These are phyloP conservation scores for Xiphophorus birchmanni DNA, from an alignment of 2,797 vertebrate genomes.

Conservation along the genomic window DNA sequence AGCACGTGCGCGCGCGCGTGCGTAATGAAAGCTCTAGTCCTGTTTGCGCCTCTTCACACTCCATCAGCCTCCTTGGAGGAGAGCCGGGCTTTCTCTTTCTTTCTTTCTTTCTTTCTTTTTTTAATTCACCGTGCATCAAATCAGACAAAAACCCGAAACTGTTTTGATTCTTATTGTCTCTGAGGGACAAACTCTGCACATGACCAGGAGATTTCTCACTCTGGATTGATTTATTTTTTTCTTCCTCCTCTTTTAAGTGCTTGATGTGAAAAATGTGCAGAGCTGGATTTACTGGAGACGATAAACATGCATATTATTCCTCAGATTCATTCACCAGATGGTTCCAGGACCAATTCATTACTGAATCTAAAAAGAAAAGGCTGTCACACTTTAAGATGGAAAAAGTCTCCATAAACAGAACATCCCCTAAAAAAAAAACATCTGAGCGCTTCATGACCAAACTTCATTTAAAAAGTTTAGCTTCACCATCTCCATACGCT, in stretches of 20 bases:
- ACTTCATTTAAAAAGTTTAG: neutral
- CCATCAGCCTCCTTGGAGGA: slow-evolving; percentile 51
- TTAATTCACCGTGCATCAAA: slow-evolving; percentile 42
- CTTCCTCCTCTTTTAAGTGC: neutral
- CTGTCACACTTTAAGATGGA: neutral
- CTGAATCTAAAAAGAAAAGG: neutral
- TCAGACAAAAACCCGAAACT: slow-evolving; percentile 34
- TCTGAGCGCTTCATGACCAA: neutral
- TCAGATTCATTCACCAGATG: slow-evolving; percentile 3
- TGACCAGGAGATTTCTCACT: slow-evolving; percentile 3
- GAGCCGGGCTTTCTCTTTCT: slow-evolving; percentile 1
- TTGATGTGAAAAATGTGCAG: neutral
- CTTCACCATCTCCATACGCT: neutral
- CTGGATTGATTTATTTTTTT: neutral
- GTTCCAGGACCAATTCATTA: slow-evolving; percentile 15
- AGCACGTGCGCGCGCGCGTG: slow-evolving; percentile 12
- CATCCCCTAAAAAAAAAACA: neutral
- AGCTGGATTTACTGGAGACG: neutral
- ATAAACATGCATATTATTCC: slow-evolving; percentile 13
- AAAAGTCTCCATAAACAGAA: neutral
- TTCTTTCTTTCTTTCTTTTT: neutral
- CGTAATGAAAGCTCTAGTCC: slow-evolving; percentile 30
- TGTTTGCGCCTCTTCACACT: slow-evolving; percentile 61
- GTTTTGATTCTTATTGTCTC: slow-evolving; percentile 10
- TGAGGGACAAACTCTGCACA: neutral